Evolutionary conservation across 2,113 vertebrate species (phyloP).

Genomic region (Lagopus muta): DNA sequence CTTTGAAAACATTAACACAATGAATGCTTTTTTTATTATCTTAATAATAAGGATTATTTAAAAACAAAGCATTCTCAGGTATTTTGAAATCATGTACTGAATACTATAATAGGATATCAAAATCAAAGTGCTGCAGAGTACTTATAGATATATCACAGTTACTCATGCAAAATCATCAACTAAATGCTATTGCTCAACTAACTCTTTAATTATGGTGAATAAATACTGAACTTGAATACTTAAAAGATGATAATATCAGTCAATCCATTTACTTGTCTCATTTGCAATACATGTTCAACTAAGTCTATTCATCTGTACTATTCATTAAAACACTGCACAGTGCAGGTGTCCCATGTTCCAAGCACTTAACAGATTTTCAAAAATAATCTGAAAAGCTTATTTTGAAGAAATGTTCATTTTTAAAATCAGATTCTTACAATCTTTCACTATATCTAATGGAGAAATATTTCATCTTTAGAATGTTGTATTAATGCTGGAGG

Average conservation of each 20-base stretch:
- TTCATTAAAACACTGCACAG: background rate
- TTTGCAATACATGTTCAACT: background rate
- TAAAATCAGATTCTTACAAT: background rate
- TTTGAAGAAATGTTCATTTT: background rate
- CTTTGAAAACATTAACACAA: background rate
- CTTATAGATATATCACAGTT: background rate
- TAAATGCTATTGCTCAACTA: background rate
- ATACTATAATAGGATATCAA: background rate
- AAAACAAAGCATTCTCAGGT: background rate
- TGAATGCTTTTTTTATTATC: background rate
- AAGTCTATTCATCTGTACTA: background rate
- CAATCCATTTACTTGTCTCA: background rate
- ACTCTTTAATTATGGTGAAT: background rate
- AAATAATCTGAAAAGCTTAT: background rate
- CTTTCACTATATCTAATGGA: background rate
- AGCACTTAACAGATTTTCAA: background rate
- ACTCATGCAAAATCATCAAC: background rate
- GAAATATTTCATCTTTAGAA: background rate
- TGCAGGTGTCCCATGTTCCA: background rate
- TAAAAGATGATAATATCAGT: background rate
- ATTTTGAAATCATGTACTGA: background rate
- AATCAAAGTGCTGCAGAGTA: background rate
- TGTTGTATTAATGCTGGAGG: background rate
- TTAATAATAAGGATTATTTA: background rate
- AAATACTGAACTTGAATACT: background rate